A percentile compares a stretch with the other conserved stretches of the same genome.
phyloP scores from a whole-genome alignment of 2,113 vertebrate species.

The Antechinus flavipes region DNA sequence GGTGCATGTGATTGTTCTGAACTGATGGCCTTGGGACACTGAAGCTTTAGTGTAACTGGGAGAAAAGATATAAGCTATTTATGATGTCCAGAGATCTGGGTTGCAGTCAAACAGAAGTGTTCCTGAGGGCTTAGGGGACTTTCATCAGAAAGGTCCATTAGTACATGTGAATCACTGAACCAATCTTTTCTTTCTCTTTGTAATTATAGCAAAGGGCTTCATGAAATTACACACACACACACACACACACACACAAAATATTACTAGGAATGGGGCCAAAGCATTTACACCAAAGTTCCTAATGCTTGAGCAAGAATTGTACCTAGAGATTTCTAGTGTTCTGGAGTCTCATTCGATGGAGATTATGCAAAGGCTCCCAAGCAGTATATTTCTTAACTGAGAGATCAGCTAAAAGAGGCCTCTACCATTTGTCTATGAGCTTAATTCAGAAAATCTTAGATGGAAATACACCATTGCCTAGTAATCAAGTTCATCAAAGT shows the following conservation, averaged over 20 bases:
- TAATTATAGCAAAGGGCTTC: neutral
- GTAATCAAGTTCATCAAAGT: neutral
- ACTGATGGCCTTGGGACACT: neutral
- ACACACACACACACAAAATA: no score
- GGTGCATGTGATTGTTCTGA: neutral
- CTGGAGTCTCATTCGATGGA: neutral
- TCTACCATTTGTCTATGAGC: neutral
- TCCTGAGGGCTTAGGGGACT: neutral
- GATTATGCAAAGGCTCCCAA: neutral
- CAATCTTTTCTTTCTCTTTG: neutral
- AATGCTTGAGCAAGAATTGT: neutral
- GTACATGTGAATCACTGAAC: neutral
- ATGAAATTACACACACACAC: neutral
- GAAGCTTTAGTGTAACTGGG: neutral
- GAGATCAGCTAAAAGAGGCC: neutral
- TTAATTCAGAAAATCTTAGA: neutral
- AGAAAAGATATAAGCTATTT: neutral
- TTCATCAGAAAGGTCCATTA: neutral
- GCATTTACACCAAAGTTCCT: neutral
- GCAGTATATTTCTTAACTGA: neutral
- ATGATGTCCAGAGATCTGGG: neutral
- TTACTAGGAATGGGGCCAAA: neutral
- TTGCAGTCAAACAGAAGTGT: neutral
- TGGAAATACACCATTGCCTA: neutral
- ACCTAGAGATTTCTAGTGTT: neutral